phyloP scores from a whole-genome alignment of 2,113 vertebrate genomes.

The rabbit (Oryctolagus cuniculus) region mOryCun1.1 NC_091441.1:11677501-11678000 shows the following conservation, averaged over 20 bases:
- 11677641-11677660: background rate
- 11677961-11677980: constrained; percentile 57
- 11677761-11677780: background rate
- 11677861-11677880: constrained; percentile 62
- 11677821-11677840: constrained; percentile 51
- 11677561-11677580: background rate
- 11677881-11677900: constrained; percentile 70
- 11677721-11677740: background rate
- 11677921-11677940: constrained; percentile 65
- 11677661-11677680: background rate
- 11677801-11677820: constrained; percentile 58
- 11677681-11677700: background rate
- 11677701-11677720: background rate
- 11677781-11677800: background rate
- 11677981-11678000: constrained; percentile 5
- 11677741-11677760: background rate
- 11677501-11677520: background rate
- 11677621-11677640: background rate
- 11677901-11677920: constrained; percentile 65
- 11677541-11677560: background rate
- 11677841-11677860: constrained; percentile 69
- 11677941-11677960: constrained; percentile 22
- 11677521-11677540: background rate
- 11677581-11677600: background rate
- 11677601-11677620: background rate